phyloP scores from a whole-genome alignment of 2,888 invertebrate species.

The Achlya flavicornis region DNA sequence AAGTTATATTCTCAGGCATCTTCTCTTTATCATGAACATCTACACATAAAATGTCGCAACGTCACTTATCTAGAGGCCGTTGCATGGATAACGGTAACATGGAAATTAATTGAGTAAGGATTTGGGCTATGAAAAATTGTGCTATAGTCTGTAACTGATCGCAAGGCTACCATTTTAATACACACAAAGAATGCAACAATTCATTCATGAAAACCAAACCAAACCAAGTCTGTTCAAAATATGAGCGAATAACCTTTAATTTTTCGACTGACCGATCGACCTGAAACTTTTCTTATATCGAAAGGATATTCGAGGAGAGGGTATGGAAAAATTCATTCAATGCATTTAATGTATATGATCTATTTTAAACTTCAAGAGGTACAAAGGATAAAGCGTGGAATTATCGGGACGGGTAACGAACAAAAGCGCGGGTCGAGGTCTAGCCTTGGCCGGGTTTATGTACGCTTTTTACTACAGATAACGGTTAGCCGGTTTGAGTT shows the following conservation, averaged over 20 bases:
- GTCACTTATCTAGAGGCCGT: too few relatives aligned
- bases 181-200: too few relatives aligned
- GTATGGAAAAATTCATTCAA: not conserved
- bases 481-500: slow-evolving; percentile 45
- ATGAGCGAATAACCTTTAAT: too few relatives aligned
- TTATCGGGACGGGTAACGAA: slow-evolving; percentile 56
- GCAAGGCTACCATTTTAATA: too few relatives aligned
- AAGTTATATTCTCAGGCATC: slow-evolving; percentile 8
- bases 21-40: too few relatives aligned
- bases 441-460: slow-evolving; percentile 73
- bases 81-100: too few relatives aligned
- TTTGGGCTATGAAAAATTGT: too few relatives aligned
- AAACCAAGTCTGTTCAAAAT: too few relatives aligned
- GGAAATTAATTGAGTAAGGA: too few relatives aligned
- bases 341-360: slow-evolving; percentile 10
- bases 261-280: not conserved
- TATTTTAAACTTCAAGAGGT: slow-evolving; percentile 49
- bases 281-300: not conserved
- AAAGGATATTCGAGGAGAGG: not conserved
- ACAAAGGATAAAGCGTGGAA: slow-evolving; percentile 56
- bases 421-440: slow-evolving; percentile 72
- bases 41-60: not conserved
- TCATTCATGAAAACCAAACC: too few relatives aligned
- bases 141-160: too few relatives aligned
- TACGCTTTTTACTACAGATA: slow-evolving; percentile 44